Evolutionary conservation across 1,140 invertebrate species (phyloP).

Genomic region (Teleopsis dalmanni): DNA sequence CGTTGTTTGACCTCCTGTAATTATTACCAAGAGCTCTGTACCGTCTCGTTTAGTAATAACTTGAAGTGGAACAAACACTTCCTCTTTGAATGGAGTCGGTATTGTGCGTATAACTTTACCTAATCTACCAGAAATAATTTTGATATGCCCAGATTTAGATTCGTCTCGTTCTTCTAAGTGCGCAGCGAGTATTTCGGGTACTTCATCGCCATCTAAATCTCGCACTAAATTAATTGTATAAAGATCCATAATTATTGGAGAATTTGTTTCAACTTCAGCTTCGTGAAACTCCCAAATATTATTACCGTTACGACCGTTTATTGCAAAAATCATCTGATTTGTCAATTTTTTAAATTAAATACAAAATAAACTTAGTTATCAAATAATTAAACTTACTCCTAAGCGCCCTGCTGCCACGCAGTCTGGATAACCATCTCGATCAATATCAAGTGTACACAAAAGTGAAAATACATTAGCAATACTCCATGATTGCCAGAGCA

Average conservation of each 20-base stretch:
- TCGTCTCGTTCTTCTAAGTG: conserved; percentile 52
- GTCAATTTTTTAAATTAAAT: background rate
- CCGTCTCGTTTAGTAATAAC: conserved; percentile 33
- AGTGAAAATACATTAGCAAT: conserved; percentile 66
- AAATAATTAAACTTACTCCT: conserved; percentile 50
- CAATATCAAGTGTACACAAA: conserved; percentile 67
- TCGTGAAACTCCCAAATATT: conserved; percentile 59
- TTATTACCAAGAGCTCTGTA: conserved; percentile 48
- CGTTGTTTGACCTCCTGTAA: conserved; percentile 67
- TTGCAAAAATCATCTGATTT: conserved; percentile 55
- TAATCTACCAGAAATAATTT: conserved; percentile 63
- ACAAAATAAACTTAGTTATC: background rate
- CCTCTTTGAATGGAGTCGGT: conserved; percentile 57
- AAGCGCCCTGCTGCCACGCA: conserved; percentile 66
- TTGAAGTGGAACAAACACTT: conserved; percentile 60
- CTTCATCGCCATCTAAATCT: conserved; percentile 65
- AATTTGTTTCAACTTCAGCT: conserved; percentile 41
- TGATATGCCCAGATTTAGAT: conserved; percentile 52
- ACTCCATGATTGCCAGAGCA: conserved; percentile 70
- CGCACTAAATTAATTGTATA: conserved; percentile 63
- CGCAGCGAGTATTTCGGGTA: conserved; percentile 64
- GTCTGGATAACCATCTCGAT: conserved; percentile 61
- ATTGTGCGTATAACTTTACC: conserved; percentile 58
- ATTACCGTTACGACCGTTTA: conserved; percentile 60
- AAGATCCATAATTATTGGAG: conserved; percentile 47